Base-by-base conservation (phyloP, 1,140 invertebrate species). In the Vanessa tameamea region DNA sequence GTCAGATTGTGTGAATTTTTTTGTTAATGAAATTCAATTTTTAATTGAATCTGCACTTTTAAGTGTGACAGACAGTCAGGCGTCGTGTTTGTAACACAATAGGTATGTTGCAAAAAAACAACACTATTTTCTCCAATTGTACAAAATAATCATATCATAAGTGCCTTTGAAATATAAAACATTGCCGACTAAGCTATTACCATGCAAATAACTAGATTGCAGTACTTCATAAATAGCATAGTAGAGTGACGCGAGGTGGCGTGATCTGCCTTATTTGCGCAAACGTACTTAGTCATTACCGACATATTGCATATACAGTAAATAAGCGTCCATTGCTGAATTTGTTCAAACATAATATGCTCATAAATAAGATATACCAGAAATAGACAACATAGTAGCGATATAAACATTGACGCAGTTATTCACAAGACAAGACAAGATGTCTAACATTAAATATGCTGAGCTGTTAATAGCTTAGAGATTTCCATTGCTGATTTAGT, bases 201-300 rank as follows among this genome's bases (percentile, higher is more conserved):
- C 59, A 47, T 64, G 50, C 59, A 55, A 68, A 69, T 26, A 74
- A 48, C 53, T 69, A 64, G 37, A 69, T 57, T 57, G 20, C 53
- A 57, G 16, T 57, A 23, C 53, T 23, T 57, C 16, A 57, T 20
- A 57, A 57, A 57, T 57, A 57, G 53, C 53, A 57, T 9, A 57
- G 53, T n/a, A 47, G 61, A 69, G 31, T 74, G 72, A 74, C 72
- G 72, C 51, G 59, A 64, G 20, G 61, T 74, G 72, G 72, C 72
- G 72, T 74, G 72, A 74, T 73, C 65, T 5, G 55, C 59, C 26
- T 63, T 61, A 16, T 47, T 47, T 59, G 37, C 57, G 55, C 48
- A 64, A 55, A 50, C 68, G 55, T 47, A 69, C 47, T 51, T 23
- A 69, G 64, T 57, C 31, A 57, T 53, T 47, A 57, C 26, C 47